phyloP scores from a whole-genome alignment of 1,140 invertebrate species.

The Caenorhabditis remanei region DNA sequence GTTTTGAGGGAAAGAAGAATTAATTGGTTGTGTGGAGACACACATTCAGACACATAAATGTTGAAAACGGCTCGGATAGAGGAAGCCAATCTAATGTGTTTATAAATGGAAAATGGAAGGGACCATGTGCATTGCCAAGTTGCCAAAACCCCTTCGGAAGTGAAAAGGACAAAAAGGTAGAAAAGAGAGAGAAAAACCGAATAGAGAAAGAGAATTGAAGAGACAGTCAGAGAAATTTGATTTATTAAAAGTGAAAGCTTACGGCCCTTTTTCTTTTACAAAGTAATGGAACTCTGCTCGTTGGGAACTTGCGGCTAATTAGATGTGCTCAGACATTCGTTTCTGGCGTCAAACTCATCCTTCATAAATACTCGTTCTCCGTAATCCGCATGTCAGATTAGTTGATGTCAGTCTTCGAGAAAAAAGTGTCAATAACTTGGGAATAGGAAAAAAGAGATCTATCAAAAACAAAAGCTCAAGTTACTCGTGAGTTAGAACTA shows the following conservation, averaged over 20 bases:
- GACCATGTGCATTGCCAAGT: neutral
- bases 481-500: neutral
- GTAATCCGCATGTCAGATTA: slow-evolving; percentile 37
- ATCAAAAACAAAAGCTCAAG: slow-evolving; percentile 29
- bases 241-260: slow-evolving; percentile 50
- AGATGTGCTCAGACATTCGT: slow-evolving; percentile 25
- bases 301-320: slow-evolving; percentile 1
- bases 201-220: neutral
- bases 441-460: neutral
- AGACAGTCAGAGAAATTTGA: slow-evolving; percentile 39
- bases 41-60: slow-evolving; percentile 10
- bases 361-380: neutral
- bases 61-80: slow-evolving; percentile 29
- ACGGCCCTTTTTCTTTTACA: neutral
- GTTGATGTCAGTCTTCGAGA: slow-evolving; percentile 35
- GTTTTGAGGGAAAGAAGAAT: slow-evolving; percentile 29
- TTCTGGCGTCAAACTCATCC: neutral
- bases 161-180: slow-evolving; percentile 24
- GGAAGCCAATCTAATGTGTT: slow-evolving; percentile 46
- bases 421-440: slow-evolving; percentile 29
- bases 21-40: slow-evolving; percentile 1
- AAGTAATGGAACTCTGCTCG: neutral
- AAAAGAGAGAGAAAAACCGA: neutral
- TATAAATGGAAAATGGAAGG: slow-evolving; percentile 15
- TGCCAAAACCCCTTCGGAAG: slow-evolving; percentile 7